A percentile compares a stretch with the other conserved stretches of the same genome.
Conservation (phyloP, 2,888 invertebrate genomes). For the Orthosia gracilis region DNA sequence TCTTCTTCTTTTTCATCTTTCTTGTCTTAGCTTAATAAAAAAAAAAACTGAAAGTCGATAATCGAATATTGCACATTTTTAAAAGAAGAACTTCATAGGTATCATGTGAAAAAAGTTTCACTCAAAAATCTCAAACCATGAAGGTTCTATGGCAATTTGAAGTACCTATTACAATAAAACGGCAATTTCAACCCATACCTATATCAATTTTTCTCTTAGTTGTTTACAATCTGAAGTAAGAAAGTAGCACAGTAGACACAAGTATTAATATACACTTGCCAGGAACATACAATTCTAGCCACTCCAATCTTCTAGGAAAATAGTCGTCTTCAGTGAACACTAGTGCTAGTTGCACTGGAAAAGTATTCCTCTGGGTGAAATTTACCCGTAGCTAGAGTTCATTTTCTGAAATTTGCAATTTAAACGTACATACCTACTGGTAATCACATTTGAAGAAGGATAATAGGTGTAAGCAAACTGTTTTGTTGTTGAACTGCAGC, state of each 20-base stretch:
- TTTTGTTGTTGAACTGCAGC: not conserved
- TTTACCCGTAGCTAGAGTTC: not conserved
- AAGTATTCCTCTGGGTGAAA: conserved; percentile 6
- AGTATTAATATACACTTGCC: not conserved
- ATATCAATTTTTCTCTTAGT: not conserved
- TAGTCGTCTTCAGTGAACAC: not conserved
- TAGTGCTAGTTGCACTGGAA: conserved; percentile 8
- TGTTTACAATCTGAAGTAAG: not conserved
- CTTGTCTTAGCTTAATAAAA: no score
- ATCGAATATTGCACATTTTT: no score
- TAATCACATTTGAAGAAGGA: not conserved
- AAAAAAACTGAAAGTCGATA: no score
- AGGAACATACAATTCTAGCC: conserved; percentile 2
- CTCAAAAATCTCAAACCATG: no score
- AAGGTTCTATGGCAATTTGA: no score
- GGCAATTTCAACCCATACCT: no score
- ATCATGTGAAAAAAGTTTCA: no score
- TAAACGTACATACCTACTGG: not conserved
- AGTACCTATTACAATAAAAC: no score
- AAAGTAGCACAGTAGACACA: not conserved
- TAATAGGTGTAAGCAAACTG: not conserved
- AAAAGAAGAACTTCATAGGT: no score
- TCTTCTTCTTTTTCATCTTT: no score
- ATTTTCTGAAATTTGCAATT: conserved; percentile 29
- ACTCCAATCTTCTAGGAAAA: conserved; percentile 29